Evolutionary conservation across 2,113 vertebrate species (phyloP).

Genomic region (Eleginops maclovinus): DNA sequence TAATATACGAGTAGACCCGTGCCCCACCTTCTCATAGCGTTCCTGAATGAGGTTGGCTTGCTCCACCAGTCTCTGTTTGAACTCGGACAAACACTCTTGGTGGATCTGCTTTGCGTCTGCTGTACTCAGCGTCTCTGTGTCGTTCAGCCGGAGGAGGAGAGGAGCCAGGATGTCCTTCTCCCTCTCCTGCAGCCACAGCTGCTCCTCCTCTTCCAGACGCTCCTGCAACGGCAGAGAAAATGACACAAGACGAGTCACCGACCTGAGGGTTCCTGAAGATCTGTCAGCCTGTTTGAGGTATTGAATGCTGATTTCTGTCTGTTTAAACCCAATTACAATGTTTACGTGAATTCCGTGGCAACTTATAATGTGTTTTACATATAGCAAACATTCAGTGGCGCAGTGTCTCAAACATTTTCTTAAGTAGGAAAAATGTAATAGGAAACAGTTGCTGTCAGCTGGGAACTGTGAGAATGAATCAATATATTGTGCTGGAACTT

Average conservation of each 20-base stretch:
- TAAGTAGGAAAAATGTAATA: no score
- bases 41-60: slow-evolving; percentile 86
- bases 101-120: slow-evolving; percentile 77
- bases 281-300: not conserved
- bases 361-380: not conserved
- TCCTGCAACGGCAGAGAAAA: slow-evolving; percentile 69
- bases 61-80: slow-evolving; percentile 80
- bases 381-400: no score
- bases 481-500: no score
- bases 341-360: not conserved
- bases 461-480: no score
- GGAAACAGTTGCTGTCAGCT: no score
- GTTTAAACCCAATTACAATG: not conserved
- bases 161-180: slow-evolving; percentile 86
- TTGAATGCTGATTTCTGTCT: not conserved
- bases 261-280: not conserved
- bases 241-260: not conserved
- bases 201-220: slow-evolving; percentile 73
- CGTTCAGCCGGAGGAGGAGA: slow-evolving; percentile 74
- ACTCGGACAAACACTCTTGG: slow-evolving; percentile 78
- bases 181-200: slow-evolving; percentile 69
- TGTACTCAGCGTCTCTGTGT: slow-evolving; percentile 66
- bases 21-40: slow-evolving; percentile 83
- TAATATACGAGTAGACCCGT: not conserved
- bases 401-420: no score